phyloP scores from a whole-genome alignment of 2,888 invertebrate genomes.

The Stenodema calcarata region DNA sequence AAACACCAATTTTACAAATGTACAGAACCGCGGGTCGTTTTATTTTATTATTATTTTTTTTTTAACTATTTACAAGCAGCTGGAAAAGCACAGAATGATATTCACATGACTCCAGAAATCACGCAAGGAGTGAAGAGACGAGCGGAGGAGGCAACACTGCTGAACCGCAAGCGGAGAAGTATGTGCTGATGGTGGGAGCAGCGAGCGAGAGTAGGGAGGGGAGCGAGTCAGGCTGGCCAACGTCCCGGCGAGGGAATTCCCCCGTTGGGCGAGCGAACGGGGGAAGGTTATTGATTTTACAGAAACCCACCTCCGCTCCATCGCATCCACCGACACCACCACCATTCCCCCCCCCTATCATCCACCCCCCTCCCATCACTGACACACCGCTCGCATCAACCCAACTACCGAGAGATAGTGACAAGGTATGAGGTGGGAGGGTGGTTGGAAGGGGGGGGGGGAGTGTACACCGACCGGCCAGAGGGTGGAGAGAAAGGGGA shows the following conservation, averaged over 20 bases:
- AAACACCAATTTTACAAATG: constrained; percentile 42
- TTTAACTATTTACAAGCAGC: constrained; percentile 39
- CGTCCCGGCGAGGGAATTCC: constrained; percentile 4
- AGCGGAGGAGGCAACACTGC: constrained; percentile 43
- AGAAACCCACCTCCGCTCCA: too few relatives aligned
- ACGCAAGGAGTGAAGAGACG: constrained; percentile 22
- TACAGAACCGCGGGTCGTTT: constrained; percentile 20
- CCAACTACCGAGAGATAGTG: too few relatives aligned
- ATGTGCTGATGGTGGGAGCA: constrained; percentile 6
- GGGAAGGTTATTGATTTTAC: constrained; percentile 31
- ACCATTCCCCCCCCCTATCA: background rate
- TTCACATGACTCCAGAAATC: constrained; percentile 36
- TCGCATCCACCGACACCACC: background rate
- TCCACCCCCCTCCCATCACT: too few relatives aligned
- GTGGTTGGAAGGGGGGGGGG: background rate
- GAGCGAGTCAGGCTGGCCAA: constrained; percentile 8
- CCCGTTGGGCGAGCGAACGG: background rate
- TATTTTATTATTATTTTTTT: too few relatives aligned
- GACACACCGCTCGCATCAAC: too few relatives aligned
- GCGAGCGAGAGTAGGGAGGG: background rate
- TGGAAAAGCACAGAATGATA: background rate
- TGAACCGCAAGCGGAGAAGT: constrained; percentile 32
- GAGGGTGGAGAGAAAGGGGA: background rate
- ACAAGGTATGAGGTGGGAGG: too few relatives aligned
- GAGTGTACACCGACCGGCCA: background rate